Conservation (phyloP, 1,140 invertebrate species). For the Anthonomus grandis region DNA sequence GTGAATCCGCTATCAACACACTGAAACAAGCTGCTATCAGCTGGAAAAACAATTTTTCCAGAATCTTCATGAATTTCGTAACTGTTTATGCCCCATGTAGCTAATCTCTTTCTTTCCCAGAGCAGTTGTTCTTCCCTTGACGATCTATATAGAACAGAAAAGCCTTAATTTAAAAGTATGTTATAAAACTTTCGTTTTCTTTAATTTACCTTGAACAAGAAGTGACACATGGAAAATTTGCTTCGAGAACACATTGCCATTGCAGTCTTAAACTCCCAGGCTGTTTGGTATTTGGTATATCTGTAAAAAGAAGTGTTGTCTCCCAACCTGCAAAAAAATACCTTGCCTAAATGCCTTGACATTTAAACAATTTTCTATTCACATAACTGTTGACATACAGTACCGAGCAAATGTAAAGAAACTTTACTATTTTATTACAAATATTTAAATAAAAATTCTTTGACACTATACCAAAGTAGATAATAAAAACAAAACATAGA, state of each 20-base stretch:
- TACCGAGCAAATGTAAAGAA: too few relatives aligned
- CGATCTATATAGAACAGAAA: constrained; percentile 38
- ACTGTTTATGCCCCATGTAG: constrained; percentile 90
- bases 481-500: too few relatives aligned
- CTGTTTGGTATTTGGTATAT: constrained; percentile 63
- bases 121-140: constrained; percentile 86
- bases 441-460: too few relatives aligned
- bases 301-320: constrained; percentile 81
- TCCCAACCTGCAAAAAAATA: constrained; percentile 58
- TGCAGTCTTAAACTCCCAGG: constrained; percentile 52
- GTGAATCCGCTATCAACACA: constrained; percentile 70
- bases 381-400: too few relatives aligned
- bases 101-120: constrained; percentile 84
- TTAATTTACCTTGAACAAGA: constrained; percentile 48
- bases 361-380: too few relatives aligned
- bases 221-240: constrained; percentile 64
- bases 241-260: constrained; percentile 71
- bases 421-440: too few relatives aligned
- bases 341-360: neutral
- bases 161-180: neutral
- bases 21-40: constrained; percentile 78
- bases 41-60: constrained; percentile 87
- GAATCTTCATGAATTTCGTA: constrained; percentile 81
- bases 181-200: neutral
- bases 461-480: too few relatives aligned